phyloP scores from a whole-genome alignment of 2,797 vertebrate genomes.

The Simalia tracyae region DNA sequence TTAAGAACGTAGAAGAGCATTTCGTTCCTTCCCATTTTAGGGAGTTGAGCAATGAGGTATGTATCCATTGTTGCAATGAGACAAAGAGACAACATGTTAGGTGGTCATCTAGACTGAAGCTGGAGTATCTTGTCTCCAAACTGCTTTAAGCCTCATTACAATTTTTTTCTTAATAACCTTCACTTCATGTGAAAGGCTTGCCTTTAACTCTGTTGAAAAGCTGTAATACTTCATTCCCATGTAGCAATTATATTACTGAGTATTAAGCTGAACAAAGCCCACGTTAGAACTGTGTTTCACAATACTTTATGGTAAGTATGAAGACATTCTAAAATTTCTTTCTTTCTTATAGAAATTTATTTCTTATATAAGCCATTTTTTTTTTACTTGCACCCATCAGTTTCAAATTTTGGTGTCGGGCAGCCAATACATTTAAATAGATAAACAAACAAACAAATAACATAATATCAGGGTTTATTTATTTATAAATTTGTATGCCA shows the following conservation, averaged over 20 bases:
- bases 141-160: conserved; percentile 72
- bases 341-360: neutral
- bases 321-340: conserved; percentile 61
- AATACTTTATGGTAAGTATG: conserved; percentile 67
- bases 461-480: neutral
- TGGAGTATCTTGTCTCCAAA: conserved; percentile 61
- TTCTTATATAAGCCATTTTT: conserved; percentile 53
- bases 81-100: conserved; percentile 24
- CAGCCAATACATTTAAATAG: neutral
- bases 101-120: conserved; percentile 32
- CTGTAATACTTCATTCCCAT: conserved; percentile 75
- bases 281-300: conserved; percentile 74
- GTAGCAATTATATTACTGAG: conserved; percentile 76
- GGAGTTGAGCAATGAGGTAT: conserved; percentile 23
- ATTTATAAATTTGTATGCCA: neutral
- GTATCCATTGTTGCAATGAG: conserved; percentile 17
- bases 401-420: conserved; percentile 8
- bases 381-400: conserved; percentile 59
- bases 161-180: conserved; percentile 77
- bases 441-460: neutral
- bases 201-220: conserved; percentile 71
- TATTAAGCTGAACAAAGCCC: conserved; percentile 75
- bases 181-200: conserved; percentile 72
- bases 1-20: conserved; percentile 25
- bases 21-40: conserved; percentile 20